phyloP scores from a whole-genome alignment of 2,113 vertebrate species.

The Seriola quinqueradiata region DNA sequence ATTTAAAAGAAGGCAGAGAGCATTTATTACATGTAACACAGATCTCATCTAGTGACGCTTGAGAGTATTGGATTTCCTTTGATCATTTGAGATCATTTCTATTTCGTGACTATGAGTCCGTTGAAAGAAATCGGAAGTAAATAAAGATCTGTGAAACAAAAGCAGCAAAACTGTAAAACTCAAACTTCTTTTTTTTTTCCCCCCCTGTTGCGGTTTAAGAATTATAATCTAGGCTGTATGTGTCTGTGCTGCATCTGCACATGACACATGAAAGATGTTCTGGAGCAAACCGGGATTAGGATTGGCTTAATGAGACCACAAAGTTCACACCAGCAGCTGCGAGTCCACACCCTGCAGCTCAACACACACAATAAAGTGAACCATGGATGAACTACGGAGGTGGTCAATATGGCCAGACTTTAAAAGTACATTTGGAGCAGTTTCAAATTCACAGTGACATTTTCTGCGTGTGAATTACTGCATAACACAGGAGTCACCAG shows the following conservation, averaged over 20 bases:
- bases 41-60: slow-evolving; percentile 9
- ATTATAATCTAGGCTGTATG: neutral
- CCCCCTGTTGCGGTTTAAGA: neutral
- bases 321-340: slow-evolving; percentile 39
- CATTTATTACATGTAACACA: slow-evolving; percentile 21
- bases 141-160: neutral
- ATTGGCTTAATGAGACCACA: slow-evolving; percentile 33
- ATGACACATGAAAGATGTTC: slow-evolving; percentile 25
- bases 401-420: slow-evolving; percentile 15
- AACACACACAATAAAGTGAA: slow-evolving; percentile 26
- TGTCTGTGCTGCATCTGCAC: neutral
- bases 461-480: slow-evolving; percentile 7
- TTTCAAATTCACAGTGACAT: slow-evolving; percentile 15
- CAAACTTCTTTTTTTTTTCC: no score
- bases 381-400: neutral
- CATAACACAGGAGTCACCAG: neutral
- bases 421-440: neutral
- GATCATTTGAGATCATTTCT: neutral
- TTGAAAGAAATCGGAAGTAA: neutral
- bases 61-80: slow-evolving; percentile 11
- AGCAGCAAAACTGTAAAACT: neutral
- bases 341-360: slow-evolving; percentile 31
- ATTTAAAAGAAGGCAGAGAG: slow-evolving; percentile 19
- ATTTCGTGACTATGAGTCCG: neutral
- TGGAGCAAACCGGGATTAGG: slow-evolving; percentile 30